Percentiles rank a stretch among this genome's conserved stretches.
Conservation (phyloP, 1,140 invertebrate species). For the Zaprionus taronus region DNA sequence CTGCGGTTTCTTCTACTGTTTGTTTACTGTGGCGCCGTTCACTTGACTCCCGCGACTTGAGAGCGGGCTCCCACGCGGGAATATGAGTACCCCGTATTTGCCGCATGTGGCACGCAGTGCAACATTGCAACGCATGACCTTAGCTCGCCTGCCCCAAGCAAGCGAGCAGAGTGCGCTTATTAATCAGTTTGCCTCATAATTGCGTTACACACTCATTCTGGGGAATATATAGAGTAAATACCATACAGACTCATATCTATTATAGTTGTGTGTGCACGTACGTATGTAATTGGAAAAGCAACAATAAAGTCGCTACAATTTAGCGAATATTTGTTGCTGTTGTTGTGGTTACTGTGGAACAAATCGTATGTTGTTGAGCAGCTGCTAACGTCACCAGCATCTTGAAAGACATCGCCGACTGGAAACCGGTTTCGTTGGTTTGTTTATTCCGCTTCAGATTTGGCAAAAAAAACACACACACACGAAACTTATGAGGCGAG, state of each 20-base stretch:
- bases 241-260: not conserved
- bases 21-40: slow-evolving; percentile 41
- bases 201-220: not conserved
- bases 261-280: not conserved
- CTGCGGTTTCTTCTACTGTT: slow-evolving; percentile 36
- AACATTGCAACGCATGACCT: slow-evolving; percentile 29
- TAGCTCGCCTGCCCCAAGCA: slow-evolving; percentile 8
- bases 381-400: slow-evolving; percentile 48
- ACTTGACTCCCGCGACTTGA: not conserved
- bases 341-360: slow-evolving; percentile 1
- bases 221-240: not conserved
- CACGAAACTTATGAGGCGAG: slow-evolving; percentile 10
- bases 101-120: slow-evolving; percentile 20
- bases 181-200: slow-evolving; percentile 36
- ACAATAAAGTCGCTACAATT: slow-evolving; percentile 24
- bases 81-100: not conserved
- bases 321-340: slow-evolving; percentile 12
- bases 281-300: slow-evolving; percentile 61
- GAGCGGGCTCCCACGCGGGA: not conserved
- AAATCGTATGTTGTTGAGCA: slow-evolving; percentile 26
- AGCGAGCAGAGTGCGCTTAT: not conserved
- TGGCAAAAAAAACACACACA: slow-evolving; percentile 33
- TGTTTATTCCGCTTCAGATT: slow-evolving; percentile 25
- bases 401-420: slow-evolving; percentile 21
- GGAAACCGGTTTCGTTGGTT: slow-evolving; percentile 36